Percentiles rank a stretch among this genome's conserved stretches.
Conservation (phyloP, 2,888 invertebrate genomes). For the Caenorhabditis macrosperma region DNA sequence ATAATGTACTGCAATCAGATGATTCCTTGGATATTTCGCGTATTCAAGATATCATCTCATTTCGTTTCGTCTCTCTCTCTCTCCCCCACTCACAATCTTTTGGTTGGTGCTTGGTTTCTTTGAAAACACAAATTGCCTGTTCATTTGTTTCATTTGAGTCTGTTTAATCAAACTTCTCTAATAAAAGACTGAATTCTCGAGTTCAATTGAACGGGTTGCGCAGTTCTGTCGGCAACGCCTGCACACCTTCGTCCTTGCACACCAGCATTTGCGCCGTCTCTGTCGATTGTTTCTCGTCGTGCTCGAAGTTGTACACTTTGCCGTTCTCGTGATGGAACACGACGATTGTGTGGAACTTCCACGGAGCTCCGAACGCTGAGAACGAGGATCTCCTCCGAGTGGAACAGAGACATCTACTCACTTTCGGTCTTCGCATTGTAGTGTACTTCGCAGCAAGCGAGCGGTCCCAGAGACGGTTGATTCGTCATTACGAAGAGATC, state of each 20-base stretch:
- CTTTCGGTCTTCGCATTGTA: constrained; percentile 24
- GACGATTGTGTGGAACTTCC: constrained; percentile 20
- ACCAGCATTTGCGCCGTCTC: neutral
- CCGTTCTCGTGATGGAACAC: constrained; percentile 51
- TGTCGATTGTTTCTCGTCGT: constrained; percentile 26
- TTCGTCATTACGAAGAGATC: constrained; percentile 56
- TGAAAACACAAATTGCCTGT: neutral
- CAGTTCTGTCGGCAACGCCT: constrained; percentile 18
- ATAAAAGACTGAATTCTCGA: neutral
- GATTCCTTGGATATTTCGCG: too few relatives aligned
- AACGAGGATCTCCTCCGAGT: too few relatives aligned
- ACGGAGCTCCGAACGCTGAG: constrained; percentile 27
- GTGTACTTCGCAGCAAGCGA: constrained; percentile 26
- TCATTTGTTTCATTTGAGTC: neutral
- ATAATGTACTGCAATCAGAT: constrained; percentile 8
- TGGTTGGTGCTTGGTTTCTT: constrained; percentile 13
- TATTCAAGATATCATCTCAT: neutral
- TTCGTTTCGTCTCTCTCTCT: neutral
- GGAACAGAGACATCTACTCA: neutral
- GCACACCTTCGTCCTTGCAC: constrained; percentile 36
- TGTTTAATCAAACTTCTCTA: neutral
- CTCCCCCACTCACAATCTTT: neutral
- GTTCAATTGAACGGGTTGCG: constrained; percentile 15
- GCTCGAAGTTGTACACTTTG: constrained; percentile 40
- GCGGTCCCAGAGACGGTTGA: constrained; percentile 46